These are phyloP conservation scores for Urechis unicinctus DNA, from an alignment of 2,888 invertebrate species.

Conservation along the genomic window DNA sequence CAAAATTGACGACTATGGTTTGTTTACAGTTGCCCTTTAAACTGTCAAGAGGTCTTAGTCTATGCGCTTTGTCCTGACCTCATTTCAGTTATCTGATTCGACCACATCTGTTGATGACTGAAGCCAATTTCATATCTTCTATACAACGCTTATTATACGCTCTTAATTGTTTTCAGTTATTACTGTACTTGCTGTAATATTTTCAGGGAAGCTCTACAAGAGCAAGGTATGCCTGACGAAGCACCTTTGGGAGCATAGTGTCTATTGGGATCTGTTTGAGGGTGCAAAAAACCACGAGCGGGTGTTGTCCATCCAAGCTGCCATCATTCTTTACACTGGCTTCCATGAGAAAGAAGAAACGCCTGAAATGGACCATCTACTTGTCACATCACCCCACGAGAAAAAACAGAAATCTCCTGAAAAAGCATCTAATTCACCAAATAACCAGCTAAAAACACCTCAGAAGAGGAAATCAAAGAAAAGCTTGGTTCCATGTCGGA, in stretches of 20 bases:
- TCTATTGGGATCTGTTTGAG: conserved; percentile 43
- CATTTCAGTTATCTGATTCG: no score
- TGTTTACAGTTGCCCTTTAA: no score
- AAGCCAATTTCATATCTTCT: no score
- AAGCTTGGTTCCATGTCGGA: no score
- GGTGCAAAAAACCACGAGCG: conserved; percentile 41
- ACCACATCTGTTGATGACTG: no score
- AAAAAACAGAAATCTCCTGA: neutral
- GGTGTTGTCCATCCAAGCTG: conserved; percentile 43
- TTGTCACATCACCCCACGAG: conserved; percentile 11
- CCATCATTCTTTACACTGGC: conserved; percentile 30
- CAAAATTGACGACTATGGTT: neutral
- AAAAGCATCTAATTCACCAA: no score
- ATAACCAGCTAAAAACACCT: no score
- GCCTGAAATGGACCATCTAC: neutral
- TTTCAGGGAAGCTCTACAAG: conserved; percentile 42
- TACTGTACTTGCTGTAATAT: neutral
- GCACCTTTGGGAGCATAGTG: conserved; percentile 44
- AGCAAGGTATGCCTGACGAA: conserved; percentile 43
- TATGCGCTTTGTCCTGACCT: no score
- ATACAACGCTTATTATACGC: no score
- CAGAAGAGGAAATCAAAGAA: no score
- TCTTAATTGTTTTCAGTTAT: neutral
- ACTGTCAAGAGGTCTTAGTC: no score
- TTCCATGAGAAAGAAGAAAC: neutral